Evolutionary conservation across 2,113 vertebrate species (phyloP).

Genomic region (Chloebia gouldiae): DNA sequence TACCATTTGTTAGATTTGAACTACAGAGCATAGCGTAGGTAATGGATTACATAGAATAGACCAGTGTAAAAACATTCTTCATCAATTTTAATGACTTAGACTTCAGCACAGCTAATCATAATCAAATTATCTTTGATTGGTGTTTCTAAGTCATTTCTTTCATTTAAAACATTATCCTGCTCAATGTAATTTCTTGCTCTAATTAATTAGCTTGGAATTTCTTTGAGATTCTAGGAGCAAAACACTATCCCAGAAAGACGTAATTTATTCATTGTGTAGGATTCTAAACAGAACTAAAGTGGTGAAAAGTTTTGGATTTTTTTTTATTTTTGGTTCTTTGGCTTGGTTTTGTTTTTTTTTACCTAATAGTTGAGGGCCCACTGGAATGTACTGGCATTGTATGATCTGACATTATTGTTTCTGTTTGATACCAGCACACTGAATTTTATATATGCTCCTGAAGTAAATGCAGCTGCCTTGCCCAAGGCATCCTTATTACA

Average conservation of each 20-base stretch:
- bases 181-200: slow-evolving; percentile 62
- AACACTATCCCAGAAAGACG: slow-evolving; percentile 31
- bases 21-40: slow-evolving; percentile 61
- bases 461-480: slow-evolving; percentile 51
- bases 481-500: slow-evolving; percentile 38
- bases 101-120: slow-evolving; percentile 62
- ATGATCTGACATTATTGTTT: slow-evolving; percentile 35
- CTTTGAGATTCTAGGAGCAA: slow-evolving; percentile 47
- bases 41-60: slow-evolving; percentile 63
- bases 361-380: neutral
- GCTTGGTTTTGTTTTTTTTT: neutral
- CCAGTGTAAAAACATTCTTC: slow-evolving; percentile 51
- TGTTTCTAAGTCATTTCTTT: slow-evolving; percentile 62
- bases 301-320: neutral
- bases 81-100: slow-evolving; percentile 57
- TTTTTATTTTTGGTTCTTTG: neutral
- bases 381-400: slow-evolving; percentile 38
- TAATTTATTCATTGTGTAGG: slow-evolving; percentile 41
- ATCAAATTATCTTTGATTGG: slow-evolving; percentile 64
- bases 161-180: slow-evolving; percentile 56
- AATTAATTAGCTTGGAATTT: slow-evolving; percentile 66
- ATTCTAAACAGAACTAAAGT: slow-evolving; percentile 45
- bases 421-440: slow-evolving; percentile 48
- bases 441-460: slow-evolving; percentile 58
- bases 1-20: slow-evolving; percentile 53